Base-by-base conservation (phyloP, 2,888 invertebrate species). In the Eurytoma adleriae region DNA sequence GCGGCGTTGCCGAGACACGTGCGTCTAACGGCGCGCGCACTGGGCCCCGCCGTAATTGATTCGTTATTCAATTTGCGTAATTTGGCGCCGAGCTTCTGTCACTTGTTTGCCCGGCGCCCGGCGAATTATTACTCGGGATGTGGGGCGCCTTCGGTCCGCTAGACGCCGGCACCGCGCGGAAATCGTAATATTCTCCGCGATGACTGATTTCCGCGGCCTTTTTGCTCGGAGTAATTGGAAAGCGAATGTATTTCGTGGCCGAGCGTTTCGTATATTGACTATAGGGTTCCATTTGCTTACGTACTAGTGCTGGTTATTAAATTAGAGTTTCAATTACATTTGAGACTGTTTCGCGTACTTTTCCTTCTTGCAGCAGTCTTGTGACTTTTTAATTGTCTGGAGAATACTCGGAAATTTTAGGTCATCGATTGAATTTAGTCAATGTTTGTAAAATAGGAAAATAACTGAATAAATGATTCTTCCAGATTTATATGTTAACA, bases 61-160 rank as follows among this genome's bases (percentile, higher is more conserved):
- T 86, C 86, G 87, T 87, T 87, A 86, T 86, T 87, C 85, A 87
- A 86, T 86, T 84, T 80, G 84, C 84, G 84, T 85, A 86, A 85
- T 85, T 85, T 84, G 86, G 48, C 68, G 61, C 57, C 62, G 20
- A 30, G 72, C 50, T 78, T 20, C 14, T 40, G 67, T 78, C 72
- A 16, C 72, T 78, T 78, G 52, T 78, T 78, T 56, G 71, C 40
- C 27, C 61, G 24, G 52, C 27, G 4, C 1, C 40, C 27, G 18
- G n/a, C 0, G n/a, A 54, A 54, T 54, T 54, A 54, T 54, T 13
- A 10, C 13, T 54, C 54, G 54, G 14, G 13, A 54, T 40, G 0
- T 4, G 24, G 40, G 40, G 5, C 40, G 40, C 40, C 40, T 40
- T 67, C 27, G n/a, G 57, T 54, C 56, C 64, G 67, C n/a, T 24